These are phyloP conservation scores for Drosophila anceps DNA, from an alignment of 2,888 invertebrate species.

Conservation along the genomic window DNA sequence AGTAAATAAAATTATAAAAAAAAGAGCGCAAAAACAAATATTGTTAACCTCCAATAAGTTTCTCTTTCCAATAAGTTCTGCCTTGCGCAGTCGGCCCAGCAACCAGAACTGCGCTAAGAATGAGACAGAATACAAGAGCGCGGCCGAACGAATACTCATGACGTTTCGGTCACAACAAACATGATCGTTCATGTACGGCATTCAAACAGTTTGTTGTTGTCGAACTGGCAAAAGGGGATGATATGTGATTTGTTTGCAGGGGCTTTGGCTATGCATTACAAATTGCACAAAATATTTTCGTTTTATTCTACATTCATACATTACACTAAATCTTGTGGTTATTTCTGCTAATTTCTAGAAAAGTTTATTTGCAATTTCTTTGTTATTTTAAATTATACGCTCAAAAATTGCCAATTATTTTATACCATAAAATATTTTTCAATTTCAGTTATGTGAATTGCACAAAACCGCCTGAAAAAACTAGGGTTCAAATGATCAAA, in stretches of 20 bases:
- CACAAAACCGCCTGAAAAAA: neutral
- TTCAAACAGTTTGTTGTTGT: neutral
- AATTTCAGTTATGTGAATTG: neutral
- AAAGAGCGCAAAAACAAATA: neutral
- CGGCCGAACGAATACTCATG: neutral
- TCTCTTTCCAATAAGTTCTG: too few species aligned
- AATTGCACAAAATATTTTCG: neutral
- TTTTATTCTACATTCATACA: neutral
- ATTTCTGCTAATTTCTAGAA: neutral
- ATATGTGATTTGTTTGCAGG: neutral
- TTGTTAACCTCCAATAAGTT: neutral
- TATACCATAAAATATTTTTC: neutral
- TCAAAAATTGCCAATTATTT: neutral
- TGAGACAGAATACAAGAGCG: neutral
- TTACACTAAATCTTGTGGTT: neutral
- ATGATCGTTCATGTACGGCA: constrained; percentile 51
- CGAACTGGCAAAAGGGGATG: constrained; percentile 6
- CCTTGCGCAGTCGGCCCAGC: constrained; percentile 17
- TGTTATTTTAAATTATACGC: too few species aligned
- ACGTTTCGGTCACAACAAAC: constrained; percentile 35
- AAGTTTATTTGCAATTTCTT: too few species aligned
- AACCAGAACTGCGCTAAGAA: neutral
- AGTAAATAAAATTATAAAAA: neutral
- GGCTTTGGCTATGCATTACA: neutral
- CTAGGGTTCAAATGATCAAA: neutral